These are phyloP conservation scores for Pseudolaguvia tuberculata DNA, from an alignment of 2,113 vertebrate genomes.

Conservation along the genomic window DNA sequence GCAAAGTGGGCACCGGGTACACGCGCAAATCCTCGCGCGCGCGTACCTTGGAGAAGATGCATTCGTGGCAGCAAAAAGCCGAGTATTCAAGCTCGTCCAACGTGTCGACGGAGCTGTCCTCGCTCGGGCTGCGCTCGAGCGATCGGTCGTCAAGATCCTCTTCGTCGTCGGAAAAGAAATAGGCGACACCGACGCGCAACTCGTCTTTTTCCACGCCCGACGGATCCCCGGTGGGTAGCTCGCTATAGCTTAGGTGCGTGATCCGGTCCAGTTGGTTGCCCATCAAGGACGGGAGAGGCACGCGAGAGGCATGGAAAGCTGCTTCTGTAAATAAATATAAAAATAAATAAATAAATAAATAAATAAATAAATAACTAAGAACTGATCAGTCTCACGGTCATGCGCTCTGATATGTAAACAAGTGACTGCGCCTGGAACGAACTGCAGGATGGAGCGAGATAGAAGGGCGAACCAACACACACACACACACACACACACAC, in stretches of 20 bases:
- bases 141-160: constrained; percentile 96
- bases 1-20: constrained; percentile 82
- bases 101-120: constrained; percentile 71
- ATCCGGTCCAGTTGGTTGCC: constrained; percentile 99
- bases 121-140: constrained; percentile 69
- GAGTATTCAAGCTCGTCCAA: constrained; percentile 93
- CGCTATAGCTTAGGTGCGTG: constrained; percentile 99
- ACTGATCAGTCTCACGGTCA: constrained; percentile 1
- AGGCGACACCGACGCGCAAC: constrained; percentile 96
- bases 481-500: not conserved
- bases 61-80: constrained; percentile 96
- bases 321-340: constrained; percentile 62
- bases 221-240: constrained; percentile 97
- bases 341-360: not conserved
- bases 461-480: constrained; percentile 12
- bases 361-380: not conserved
- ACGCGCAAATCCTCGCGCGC: constrained; percentile 89
- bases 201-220: constrained; percentile 98
- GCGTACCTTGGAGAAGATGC: constrained; percentile 97
- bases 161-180: constrained; percentile 99
- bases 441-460: constrained; percentile 14
- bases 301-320: constrained; percentile 79
- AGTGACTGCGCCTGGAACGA: constrained; percentile 27
- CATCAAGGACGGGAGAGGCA: constrained; percentile 91
- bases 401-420: constrained; percentile 38